Evolutionary conservation across 2,888 invertebrate genomes (phyloP).

Genomic region (Nomada ferruginata): DNA sequence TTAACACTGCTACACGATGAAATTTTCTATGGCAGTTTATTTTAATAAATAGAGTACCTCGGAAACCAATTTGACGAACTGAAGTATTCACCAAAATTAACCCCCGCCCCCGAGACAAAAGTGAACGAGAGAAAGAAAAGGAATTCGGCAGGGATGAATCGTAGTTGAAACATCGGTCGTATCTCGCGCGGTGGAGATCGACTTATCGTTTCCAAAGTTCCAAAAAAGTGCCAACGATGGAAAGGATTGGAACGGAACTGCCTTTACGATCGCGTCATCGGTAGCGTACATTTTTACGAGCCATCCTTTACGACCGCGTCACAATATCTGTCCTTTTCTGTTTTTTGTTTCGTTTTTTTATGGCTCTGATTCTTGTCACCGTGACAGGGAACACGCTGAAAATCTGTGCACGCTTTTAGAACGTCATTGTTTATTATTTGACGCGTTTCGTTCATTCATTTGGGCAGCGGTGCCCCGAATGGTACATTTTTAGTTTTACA

Average conservation of each 20-base stretch:
- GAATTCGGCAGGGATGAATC: neutral
- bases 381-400: constrained; percentile 1
- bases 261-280: constrained; percentile 59
- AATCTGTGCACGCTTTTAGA: constrained; percentile 47
- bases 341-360: no score
- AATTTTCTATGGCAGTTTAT: no score
- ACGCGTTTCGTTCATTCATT: constrained; percentile 47
- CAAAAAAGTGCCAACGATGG: constrained; percentile 22
- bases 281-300: constrained; percentile 59
- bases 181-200: neutral
- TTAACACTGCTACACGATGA: no score
- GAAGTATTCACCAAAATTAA: no score
- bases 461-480: constrained; percentile 11
- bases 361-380: neutral
- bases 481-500: constrained; percentile 35
- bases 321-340: constrained; percentile 10
- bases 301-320: constrained; percentile 51
- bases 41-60: neutral
- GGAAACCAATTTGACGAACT: neutral
- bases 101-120: no score
- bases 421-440: constrained; percentile 51
- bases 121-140: neutral
- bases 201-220: constrained; percentile 32
- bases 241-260: constrained; percentile 52
- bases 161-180: constrained; percentile 11